phyloP scores from a whole-genome alignment of 2,113 vertebrate genomes.

The Dicentrarchus labrax region DNA sequence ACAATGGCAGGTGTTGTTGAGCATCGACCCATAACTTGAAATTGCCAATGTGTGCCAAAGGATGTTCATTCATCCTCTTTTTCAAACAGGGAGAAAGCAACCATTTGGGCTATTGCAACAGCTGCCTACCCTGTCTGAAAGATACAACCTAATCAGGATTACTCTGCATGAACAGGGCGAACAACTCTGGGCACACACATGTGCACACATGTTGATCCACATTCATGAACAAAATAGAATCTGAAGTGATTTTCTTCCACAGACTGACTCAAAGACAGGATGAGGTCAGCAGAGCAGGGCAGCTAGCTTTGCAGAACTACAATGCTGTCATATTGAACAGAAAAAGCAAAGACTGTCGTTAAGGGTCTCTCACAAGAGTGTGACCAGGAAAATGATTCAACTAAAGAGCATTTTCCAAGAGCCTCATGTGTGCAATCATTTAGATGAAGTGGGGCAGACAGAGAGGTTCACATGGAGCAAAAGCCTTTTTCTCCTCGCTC shows the following conservation, averaged over 20 bases:
- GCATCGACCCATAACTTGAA: too few relatives aligned
- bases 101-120: slow-evolving; percentile 18
- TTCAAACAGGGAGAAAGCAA: not conserved
- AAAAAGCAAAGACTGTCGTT: slow-evolving; percentile 6
- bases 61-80: slow-evolving; percentile 5
- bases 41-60: not conserved
- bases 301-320: not conserved
- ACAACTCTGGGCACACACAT: not conserved
- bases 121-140: slow-evolving; percentile 30
- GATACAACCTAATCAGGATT: slow-evolving; percentile 46
- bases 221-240: slow-evolving; percentile 32
- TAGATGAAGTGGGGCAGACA: slow-evolving; percentile 33
- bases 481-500: not conserved
- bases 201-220: slow-evolving; percentile 20
- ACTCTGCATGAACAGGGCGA: slow-evolving; percentile 36
- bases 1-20: too few relatives aligned
- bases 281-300: slow-evolving; percentile 30
- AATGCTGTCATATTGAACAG: not conserved
- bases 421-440: slow-evolving; percentile 37
- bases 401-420: slow-evolving; percentile 6
- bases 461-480: not conserved
- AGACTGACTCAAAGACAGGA: slow-evolving; percentile 15
- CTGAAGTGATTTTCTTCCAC: slow-evolving; percentile 44
- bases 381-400: slow-evolving; percentile 31
- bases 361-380: slow-evolving; percentile 1